Evolutionary conservation across 37 sponge, comb jelly and placozoan genomes (phyloP), one percentile per base, ranked within the genome.

Genomic region (Bolinopsis microptera): DNA sequence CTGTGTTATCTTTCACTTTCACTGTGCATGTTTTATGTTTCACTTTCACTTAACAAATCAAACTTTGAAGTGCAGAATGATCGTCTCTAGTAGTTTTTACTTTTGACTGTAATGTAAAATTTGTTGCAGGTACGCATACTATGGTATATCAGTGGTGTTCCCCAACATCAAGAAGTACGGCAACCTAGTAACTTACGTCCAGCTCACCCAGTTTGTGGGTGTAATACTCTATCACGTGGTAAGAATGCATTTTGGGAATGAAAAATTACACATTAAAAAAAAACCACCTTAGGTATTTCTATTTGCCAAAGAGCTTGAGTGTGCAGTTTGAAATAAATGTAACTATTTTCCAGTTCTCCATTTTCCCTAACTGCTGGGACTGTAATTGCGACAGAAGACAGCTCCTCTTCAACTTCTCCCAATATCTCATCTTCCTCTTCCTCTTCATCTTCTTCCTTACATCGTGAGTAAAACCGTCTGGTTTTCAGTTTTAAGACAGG

Each of bases 151-250:
- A 32, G 75, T 93, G 38, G 72, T 93, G 3, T 30, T 30, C 39
- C 93, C 74, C 24, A 3, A 69, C 41, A 93, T 93, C 41, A 93
- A 72, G 41, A 93, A 93, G 39, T 93, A 72, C 75, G 93, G 75
- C 13, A 93, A 72, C 76, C 16, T 69, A 5, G 48, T 93, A 25
- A 93, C 93, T 25, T 69, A 74, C 93, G 28, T 93, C 39, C 93
- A 93, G 0, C 76, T 93, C 30, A 69, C 76, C 9, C 93, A 93
- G 72, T 93, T 93, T 69, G 31, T 72, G 30, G 72, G 74, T 25
- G 93, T 93, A 9, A 86, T 86, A n/a, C 5, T 86, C 40, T 72
- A 72, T 28, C 75, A 72, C 31, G 31, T 21, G 3, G 75, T 72
- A 28, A 72, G 75, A 30, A 5, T n/a, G 75, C 2, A 21, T 22